Evolutionary conservation across 2,888 invertebrate species (phyloP).

Genomic region (Drosophila melanosoma): DNA sequence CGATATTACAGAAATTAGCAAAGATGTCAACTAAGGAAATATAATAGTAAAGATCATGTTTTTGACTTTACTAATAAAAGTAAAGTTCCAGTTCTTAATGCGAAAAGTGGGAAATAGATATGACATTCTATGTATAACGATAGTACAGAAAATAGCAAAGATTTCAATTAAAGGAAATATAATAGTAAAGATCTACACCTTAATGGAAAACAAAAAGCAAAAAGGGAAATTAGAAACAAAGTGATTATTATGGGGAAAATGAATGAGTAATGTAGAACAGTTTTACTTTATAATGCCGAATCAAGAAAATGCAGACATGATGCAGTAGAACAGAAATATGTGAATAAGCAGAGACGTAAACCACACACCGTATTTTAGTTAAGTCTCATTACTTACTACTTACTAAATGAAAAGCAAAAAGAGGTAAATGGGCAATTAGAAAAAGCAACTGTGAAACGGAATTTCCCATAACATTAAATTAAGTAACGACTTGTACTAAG

Average conservation of each 20-base stretch:
- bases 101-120: neutral
- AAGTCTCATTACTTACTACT: neutral
- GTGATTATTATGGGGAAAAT: neutral
- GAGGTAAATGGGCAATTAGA: conserved; percentile 1
- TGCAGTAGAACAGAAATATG: neutral
- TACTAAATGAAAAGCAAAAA: neutral
- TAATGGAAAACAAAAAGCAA: neutral
- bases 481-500: too few relatives aligned
- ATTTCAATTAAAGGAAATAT: neutral
- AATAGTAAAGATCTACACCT: neutral
- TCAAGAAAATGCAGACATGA: neutral
- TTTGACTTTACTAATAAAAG: conserved; percentile 1
- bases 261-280: neutral
- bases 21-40: neutral
- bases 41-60: neutral
- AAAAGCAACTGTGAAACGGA: too few relatives aligned
- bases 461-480: too few relatives aligned
- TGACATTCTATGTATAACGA: neutral
- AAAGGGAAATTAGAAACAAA: neutral
- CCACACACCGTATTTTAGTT: neutral
- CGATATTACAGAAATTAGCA: neutral
- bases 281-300: neutral
- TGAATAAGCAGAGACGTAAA: neutral
- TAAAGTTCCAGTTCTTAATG: neutral
- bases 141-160: neutral